Percentiles rank a stretch among this genome's conserved stretches.
Conservation (phyloP, 2,113 vertebrate species). For the Symphodus melops region DNA sequence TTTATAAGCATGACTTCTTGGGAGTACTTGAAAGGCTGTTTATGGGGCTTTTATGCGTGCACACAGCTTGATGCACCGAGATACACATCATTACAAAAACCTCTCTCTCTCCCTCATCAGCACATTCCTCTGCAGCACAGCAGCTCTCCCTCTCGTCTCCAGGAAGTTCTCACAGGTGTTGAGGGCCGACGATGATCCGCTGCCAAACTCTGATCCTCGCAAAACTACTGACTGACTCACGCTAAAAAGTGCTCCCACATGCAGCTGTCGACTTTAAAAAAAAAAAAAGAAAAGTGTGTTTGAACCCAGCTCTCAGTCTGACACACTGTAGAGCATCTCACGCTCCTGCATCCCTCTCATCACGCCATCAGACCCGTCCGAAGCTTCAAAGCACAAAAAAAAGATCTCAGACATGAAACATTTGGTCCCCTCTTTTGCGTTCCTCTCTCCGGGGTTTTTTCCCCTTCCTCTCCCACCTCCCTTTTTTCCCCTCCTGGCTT, state of each 20-base stretch:
- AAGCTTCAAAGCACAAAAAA: neutral
- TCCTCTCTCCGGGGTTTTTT: slow-evolving; percentile 6
- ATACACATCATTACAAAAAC: slow-evolving; percentile 2
- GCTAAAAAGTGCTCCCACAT: slow-evolving; percentile 43
- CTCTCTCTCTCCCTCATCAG: neutral
- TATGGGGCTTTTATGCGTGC: neutral
- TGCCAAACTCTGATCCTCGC: slow-evolving; percentile 19
- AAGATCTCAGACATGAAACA: neutral
- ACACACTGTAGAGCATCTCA: neutral
- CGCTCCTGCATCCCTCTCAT: neutral
- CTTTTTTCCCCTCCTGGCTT: slow-evolving; percentile 32
- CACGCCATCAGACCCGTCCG: neutral
- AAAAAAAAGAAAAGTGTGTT: neutral
- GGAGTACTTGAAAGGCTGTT: too few species aligned
- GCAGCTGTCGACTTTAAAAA: slow-evolving; percentile 22
- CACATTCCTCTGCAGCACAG: slow-evolving; percentile 32
- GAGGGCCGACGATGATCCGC: slow-evolving; percentile 12
- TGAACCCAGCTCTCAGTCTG: neutral
- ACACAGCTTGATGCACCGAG: neutral
- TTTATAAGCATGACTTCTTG: too few species aligned
- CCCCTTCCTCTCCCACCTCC: neutral
- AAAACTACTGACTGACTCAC: slow-evolving; percentile 53
- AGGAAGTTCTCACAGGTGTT: slow-evolving; percentile 58
- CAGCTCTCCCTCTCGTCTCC: slow-evolving; percentile 27
- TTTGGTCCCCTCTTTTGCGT: neutral